Base-by-base conservation (phyloP, 1,140 invertebrate species). In the Luehdorfia chinensis region DNA sequence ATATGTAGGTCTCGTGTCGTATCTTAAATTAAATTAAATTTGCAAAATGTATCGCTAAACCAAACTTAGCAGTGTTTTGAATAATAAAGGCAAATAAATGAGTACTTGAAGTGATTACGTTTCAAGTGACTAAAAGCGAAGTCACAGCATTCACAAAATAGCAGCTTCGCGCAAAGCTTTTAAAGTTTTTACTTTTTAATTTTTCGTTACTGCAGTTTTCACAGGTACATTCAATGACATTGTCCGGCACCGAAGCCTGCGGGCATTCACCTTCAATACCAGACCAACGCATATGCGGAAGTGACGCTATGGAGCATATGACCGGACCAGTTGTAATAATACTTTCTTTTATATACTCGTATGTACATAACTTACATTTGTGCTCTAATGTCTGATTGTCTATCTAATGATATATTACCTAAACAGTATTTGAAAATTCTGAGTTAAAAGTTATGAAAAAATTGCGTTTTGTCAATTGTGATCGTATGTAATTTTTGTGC, bases 181-280 rank as follows among this genome's bases (percentile, higher is more conserved):
- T n/a, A n/a, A n/a, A n/a, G n/a, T n/a, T n/a, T n/a, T n/a, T n/a
- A n/a, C n/a, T n/a, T n/a, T n/a, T n/a, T n/a, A n/a, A n/a, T n/a
- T n/a, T n/a, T n/a, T n/a, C n/a, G n/a, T n/a, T n/a, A n/a, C n/a
- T n/a, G n/a, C n/a, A n/a, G n/a, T n/a, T n/a, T n/a, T n/a, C n/a
- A n/a, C n/a, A 55, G 52, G 55, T 47, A 55, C 60, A 59, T 61
- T 75, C 63, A 62, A 58, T 74, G 76, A 52, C 70, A 73, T 79
- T 76, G 66, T 61, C 59, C 55, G 52, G 19, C 6, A 21, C 19
- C 19, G 6, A 21, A 51, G 59, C 67, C 65, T 36, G 60, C 50
- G 75, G 74, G 61, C 72, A 65, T 66, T 75, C 61, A 77, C 76
- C 76, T 80, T 80, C 73, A 55, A 37, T 50, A 50, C 32, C 62